Conservation (phyloP, 2,797 vertebrate species). For the Arremon aurantiirostris region DNA sequence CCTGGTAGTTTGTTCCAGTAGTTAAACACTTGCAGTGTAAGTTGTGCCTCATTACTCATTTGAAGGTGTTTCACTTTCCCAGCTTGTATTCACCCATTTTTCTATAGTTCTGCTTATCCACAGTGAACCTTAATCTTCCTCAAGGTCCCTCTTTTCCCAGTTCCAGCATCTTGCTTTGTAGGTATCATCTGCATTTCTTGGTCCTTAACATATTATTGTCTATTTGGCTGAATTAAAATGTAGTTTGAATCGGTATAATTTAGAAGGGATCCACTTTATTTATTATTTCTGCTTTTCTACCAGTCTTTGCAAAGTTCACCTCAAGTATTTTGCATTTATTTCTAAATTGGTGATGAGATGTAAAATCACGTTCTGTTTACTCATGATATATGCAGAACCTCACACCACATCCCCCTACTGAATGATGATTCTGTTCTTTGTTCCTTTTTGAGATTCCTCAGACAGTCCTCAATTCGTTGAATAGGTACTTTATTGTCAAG, state of each 20-base stretch:
- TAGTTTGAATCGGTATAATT: not conserved
- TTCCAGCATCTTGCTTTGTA: not conserved
- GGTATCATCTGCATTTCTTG: not conserved
- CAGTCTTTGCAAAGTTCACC: not conserved
- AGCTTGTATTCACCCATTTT: not conserved
- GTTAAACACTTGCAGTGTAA: not conserved
- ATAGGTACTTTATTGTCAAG: not conserved
- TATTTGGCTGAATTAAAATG: not conserved
- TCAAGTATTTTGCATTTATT: constrained; percentile 19
- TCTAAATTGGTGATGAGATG: not conserved
- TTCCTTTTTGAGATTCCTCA: constrained; percentile 14
- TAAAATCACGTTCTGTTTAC: constrained; percentile 31
- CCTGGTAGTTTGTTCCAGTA: constrained; percentile 6
- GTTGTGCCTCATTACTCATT: not conserved
- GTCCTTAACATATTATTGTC: not conserved
- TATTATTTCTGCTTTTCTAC: not conserved
- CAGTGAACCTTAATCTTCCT: not conserved
- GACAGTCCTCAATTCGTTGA: not conserved
- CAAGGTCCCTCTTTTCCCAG: not conserved
- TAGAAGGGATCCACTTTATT: not conserved
- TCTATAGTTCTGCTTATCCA: not conserved
- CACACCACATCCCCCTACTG: not conserved
- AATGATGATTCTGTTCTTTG: constrained; percentile 3
- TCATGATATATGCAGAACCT: not conserved
- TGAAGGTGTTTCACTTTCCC: not conserved